Evolutionary conservation across 2,113 vertebrate genomes (phyloP).

Genomic region (Sinocyclocheilus grahami): DNA sequence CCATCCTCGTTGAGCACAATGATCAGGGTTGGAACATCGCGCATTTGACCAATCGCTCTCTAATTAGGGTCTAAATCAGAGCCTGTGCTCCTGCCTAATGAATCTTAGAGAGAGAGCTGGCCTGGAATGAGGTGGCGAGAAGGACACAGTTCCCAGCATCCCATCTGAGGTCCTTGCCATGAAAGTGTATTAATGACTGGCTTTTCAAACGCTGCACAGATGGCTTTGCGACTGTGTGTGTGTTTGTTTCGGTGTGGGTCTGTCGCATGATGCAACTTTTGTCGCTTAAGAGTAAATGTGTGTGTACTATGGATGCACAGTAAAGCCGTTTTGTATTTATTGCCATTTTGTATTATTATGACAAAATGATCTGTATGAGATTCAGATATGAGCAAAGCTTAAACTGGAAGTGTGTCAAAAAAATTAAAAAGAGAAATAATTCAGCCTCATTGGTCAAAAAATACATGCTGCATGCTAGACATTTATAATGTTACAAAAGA

Average conservation of each 20-base stretch:
- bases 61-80: constrained; percentile 67
- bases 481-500: no score
- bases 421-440: background rate
- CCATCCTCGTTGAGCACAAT: constrained; percentile 43
- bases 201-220: constrained; percentile 17
- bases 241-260: background rate
- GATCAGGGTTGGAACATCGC: constrained; percentile 64
- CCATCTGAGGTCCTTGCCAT: constrained; percentile 4
- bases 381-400: background rate
- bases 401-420: background rate
- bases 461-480: no score
- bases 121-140: constrained; percentile 14
- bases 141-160: constrained; percentile 25
- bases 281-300: constrained; percentile 4
- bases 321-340: background rate
- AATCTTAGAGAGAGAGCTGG: constrained; percentile 62
- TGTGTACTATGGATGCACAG: background rate
- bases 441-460: no score
- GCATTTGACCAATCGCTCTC: constrained; percentile 54
- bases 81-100: constrained; percentile 64
- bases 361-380: background rate
- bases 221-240: constrained; percentile 2
- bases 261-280: constrained; percentile 22
- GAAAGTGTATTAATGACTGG: constrained; percentile 15
- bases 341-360: background rate